Evolutionary conservation across 2,888 invertebrate species (phyloP), one percentile per base, ranked within the genome.

Genomic region (Pachydiplax longipennis): DNA sequence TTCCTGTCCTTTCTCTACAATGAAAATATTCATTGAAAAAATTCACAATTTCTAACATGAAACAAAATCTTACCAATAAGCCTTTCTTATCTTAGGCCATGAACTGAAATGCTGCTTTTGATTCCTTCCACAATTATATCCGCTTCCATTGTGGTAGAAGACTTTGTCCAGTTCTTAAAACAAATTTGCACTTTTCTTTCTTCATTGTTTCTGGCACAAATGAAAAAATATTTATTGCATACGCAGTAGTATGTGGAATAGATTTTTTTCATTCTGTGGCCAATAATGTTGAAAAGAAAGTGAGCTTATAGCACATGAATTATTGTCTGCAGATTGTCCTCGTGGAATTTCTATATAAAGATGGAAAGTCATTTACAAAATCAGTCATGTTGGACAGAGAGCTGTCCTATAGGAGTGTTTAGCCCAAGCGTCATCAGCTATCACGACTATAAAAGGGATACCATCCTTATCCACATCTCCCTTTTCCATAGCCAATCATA

Each of bases 91-190:
- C 81, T 91, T n/a, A 91, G 53, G n/a, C 81, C 53, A 90, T 91
- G 91, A 61, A 91, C 90, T 37, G 80, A 73, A n/a, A 90, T 44
- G 90, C 91, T 91, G 53, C 40, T 35, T 81, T 91, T 90, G 82
- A 91, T 91, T 35, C 91, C 91, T 31, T 91, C 91, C 37, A 91
- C 87, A 22, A 91, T 91, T 12, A 61, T 81, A 90, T 91, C 44
- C 0, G 81, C 40, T 13, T 40, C 81, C 81, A 81, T 81, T 22
- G 44, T 44, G 5, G 81, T 81, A 13, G 81, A 81, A 44, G 81
- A 81, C 18, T 22, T n/a, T 22, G n/a, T n/a, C 81, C 81, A 81
- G 6, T 81, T 81, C 25, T 25, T 81, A 44, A 15, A 81, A n/a
- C 81, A 81, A 22, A n/a, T 22, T 13, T 81, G 81, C 22, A 22